Conservation (phyloP, 2,888 invertebrate genomes). For the Tenthredo mesomela region DNA sequence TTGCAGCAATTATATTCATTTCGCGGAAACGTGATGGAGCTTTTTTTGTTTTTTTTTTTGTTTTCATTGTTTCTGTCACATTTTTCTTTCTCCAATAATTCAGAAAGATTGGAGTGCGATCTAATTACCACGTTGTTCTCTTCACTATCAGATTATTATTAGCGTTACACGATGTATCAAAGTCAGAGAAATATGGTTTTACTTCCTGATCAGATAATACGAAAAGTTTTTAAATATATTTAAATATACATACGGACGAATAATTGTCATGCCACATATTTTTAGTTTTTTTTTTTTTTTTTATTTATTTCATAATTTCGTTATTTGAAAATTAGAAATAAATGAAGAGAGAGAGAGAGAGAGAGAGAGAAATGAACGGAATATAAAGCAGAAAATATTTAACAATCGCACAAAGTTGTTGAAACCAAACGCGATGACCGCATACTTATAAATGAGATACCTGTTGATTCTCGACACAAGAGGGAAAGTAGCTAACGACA, state of each 20-base stretch:
- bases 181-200: background rate
- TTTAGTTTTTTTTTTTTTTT: background rate
- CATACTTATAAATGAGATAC: conserved; percentile 36
- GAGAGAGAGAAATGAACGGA: background rate
- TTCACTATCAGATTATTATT: background rate
- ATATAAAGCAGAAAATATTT: background rate
- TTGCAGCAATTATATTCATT: background rate
- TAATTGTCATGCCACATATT: background rate
- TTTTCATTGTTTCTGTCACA: background rate
- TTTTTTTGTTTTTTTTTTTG: background rate
- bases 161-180: background rate
- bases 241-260: background rate
- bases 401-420: conserved; percentile 14
- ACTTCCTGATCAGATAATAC: background rate
- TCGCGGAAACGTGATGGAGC: background rate
- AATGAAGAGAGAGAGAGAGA: background rate
- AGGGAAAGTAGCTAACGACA: conserved; percentile 5
- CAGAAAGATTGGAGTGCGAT: too few species aligned
- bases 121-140: background rate
- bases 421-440: conserved; percentile 22
- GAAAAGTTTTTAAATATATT: background rate
- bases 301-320: background rate
- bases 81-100: background rate
- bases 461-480: conserved; percentile 34
- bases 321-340: background rate